phyloP scores from a whole-genome alignment of 2,888 invertebrate species.

The Diaperis boleti region DNA sequence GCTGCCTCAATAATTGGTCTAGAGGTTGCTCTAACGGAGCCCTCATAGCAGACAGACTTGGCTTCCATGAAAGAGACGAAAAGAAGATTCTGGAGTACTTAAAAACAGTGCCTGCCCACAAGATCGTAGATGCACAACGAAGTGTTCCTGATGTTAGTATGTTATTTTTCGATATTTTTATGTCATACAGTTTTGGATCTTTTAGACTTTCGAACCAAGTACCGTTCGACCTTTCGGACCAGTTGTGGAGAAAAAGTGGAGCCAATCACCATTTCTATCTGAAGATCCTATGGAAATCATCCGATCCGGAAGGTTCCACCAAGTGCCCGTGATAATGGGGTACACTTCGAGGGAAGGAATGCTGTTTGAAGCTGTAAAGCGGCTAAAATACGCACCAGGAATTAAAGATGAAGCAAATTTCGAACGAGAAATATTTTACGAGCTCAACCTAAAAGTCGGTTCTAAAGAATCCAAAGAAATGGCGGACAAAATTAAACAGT shows the following conservation, averaged over 20 bases:
- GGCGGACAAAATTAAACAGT: not conserved
- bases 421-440: conserved; percentile 42
- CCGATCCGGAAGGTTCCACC: conserved; percentile 48
- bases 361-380: conserved; percentile 42
- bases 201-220: not conserved
- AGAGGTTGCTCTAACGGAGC: conserved; percentile 6
- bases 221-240: conserved; percentile 41
- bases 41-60: conserved; percentile 5
- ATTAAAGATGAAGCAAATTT: conserved; percentile 24
- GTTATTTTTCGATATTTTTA: too few relatives aligned
- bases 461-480: not conserved
- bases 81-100: conserved; percentile 18
- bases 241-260: conserved; percentile 46
- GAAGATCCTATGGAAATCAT: conserved; percentile 52
- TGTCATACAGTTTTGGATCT: too few relatives aligned
- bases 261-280: conserved; percentile 47
- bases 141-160: conserved; percentile 24
- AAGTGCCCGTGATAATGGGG: conserved; percentile 56
- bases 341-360: conserved; percentile 55
- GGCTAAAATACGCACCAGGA: conserved; percentile 24
- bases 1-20: conserved; percentile 55
- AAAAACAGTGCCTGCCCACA: not conserved
- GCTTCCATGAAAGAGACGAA: conserved; percentile 15
- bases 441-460: not conserved
- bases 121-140: conserved; percentile 14